Conservation (phyloP, 2,113 vertebrate species). For the Meleagris gallopavo region DNA sequence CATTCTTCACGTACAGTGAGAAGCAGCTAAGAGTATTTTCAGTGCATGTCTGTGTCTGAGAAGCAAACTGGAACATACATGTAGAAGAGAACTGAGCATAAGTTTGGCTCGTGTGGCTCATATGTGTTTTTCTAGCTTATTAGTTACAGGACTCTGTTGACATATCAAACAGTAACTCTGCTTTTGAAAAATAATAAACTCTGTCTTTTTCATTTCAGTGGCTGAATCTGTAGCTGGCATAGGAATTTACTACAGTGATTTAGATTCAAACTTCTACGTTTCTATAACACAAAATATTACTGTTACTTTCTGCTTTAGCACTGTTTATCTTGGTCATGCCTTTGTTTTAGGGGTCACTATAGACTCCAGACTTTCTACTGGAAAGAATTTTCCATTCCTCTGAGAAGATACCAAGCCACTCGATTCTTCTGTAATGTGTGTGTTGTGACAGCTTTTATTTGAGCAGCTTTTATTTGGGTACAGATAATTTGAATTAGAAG, state of each 20-base stretch:
- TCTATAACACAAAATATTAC: not conserved
- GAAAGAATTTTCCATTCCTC: not conserved
- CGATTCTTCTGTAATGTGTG: not conserved
- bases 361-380: not conserved
- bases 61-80: not conserved
- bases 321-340: not conserved
- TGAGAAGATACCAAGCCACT: not conserved
- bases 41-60: not conserved
- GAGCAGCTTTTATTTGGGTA: not conserved
- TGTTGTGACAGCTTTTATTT: not conserved
- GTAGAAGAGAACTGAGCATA: not conserved
- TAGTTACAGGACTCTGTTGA: not conserved
- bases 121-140: not conserved
- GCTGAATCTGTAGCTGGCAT: not conserved
- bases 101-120: not conserved
- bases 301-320: not conserved
- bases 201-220: not conserved
- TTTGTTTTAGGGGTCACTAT: not conserved
- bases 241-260: not conserved
- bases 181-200: not conserved
- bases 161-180: not conserved
- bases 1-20: not conserved
- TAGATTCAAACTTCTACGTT: not conserved
- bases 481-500: not conserved
- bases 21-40: not conserved